Base-by-base conservation (phyloP, 2,113 vertebrate genomes). In the Microtus ochrogaster region DNA sequence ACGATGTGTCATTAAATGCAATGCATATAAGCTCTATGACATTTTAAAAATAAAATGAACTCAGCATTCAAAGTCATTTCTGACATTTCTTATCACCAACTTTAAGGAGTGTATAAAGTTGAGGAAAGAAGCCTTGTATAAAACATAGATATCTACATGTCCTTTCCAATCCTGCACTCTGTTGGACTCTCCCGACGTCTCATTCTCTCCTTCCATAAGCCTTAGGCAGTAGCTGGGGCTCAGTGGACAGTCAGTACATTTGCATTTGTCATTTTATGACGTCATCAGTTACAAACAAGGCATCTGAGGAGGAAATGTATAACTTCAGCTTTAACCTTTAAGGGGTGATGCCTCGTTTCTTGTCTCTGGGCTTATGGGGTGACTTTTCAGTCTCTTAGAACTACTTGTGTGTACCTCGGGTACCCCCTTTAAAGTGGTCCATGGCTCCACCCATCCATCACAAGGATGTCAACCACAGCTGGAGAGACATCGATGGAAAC, bases 331-430 rank as follows among this genome's bases (percentile, higher is more conserved):
- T 88, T 93, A 63, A 89, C 10, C 30, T 89, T 97, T 87, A 76
- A 76, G 77, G 47, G 82, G 93, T 89, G 49, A 78, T 7, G 49
- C 33, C 2, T 3, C 41, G 28, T 68, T 24, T 90, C 52, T 90
- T 90, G 47, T 73, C 91, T 92, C 26, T 13, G 19, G 10, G 36
- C 44, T 1, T 19, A 73, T 28, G 9, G 30, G 63, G 7, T 82
- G 47, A 63, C 78, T 93, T 95, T 95, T 68, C 36, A 91, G 47
- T 78, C 77, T 92, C 12, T 63, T 95, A 52, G 28, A 85, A 82
- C 47, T 68, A 33, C 10, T 36, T 11, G 2, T 17, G 1, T 39
- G 16, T 0, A 6, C 1, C 30, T 21, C 7, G 63, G 12, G 79
- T 41, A n/a, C 44, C 17, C n/a, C 8, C 7, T 63, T 55, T 10